A percentile compares a stretch with the other conserved stretches of the same genome.
These are phyloP conservation scores for Rhinichthys klamathensis DNA, from an alignment of 2,113 vertebrate species.

Conservation along the genomic window DNA sequence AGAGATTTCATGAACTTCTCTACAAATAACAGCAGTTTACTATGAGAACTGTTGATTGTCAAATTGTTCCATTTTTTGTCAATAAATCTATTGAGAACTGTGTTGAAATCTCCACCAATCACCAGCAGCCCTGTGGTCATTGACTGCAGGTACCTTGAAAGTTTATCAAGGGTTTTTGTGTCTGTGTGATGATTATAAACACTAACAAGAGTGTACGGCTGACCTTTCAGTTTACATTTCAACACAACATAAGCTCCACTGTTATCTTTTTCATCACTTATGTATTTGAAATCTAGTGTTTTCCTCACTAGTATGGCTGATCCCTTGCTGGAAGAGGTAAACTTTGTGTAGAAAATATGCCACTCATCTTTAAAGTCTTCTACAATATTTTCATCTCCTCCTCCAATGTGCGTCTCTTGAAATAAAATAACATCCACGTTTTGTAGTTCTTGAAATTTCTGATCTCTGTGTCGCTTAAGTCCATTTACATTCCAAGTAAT, in stretches of 20 bases:
- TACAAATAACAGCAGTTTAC: neutral
- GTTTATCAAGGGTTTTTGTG: conserved; percentile 27
- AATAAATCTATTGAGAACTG: conserved; percentile 36
- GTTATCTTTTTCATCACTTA: conserved; percentile 12
- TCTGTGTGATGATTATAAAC: conserved; percentile 36
- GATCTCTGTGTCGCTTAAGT: neutral
- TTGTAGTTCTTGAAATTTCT: conserved; percentile 1
- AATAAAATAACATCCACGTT: conserved; percentile 24
- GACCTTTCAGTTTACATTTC: conserved; percentile 18
- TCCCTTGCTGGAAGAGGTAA: neutral
- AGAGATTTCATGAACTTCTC: conserved; percentile 31
- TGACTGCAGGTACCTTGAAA: conserved; percentile 11
- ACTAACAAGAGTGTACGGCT: conserved; percentile 23
- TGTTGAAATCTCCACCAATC: conserved; percentile 45
- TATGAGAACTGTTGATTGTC: neutral
- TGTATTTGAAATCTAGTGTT: neutral
- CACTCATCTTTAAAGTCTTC: neutral
- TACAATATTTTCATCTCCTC: neutral
- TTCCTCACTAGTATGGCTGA: conserved; percentile 27
- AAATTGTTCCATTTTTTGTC: conserved; percentile 4
- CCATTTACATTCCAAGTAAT: conserved; percentile 36
- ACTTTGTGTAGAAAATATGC: conserved; percentile 15
- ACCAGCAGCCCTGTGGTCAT: conserved; percentile 31
- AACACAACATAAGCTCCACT: conserved; percentile 29
- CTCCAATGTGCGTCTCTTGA: conserved; percentile 28